Percentiles rank a stretch among this genome's conserved stretches.
Evolutionary conservation across 1,140 invertebrate genomes (phyloP).

Genomic region (Batillaria attramentaria): DNA sequence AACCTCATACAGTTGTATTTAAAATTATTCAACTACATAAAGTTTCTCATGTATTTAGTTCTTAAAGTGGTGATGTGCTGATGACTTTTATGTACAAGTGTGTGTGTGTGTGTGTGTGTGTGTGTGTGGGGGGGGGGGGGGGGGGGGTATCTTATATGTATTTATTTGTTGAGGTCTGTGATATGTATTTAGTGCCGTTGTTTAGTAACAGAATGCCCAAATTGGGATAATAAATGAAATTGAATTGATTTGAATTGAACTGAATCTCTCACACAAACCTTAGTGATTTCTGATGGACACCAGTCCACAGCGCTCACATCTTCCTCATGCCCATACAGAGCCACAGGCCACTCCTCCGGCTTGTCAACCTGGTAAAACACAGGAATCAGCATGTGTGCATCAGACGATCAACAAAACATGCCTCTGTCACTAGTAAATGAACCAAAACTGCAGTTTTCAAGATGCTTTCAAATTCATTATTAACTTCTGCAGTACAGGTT

Average conservation of each 20-base stretch:
- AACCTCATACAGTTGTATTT: too few relatives aligned
- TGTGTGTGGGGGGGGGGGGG: too few relatives aligned
- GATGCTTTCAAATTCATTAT: not conserved
- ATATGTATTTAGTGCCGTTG: not conserved
- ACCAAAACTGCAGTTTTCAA: not conserved
- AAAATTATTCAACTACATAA: not conserved
- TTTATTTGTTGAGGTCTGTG: too few relatives aligned
- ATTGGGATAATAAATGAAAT: too few relatives aligned
- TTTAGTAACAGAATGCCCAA: not conserved
- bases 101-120: not conserved
- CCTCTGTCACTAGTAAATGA: not conserved
- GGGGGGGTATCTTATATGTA: too few relatives aligned
- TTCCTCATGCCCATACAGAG: not conserved
- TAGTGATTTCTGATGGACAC: not conserved
- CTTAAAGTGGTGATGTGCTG: too few relatives aligned
- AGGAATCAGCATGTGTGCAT: not conserved
- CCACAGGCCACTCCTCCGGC: not conserved
- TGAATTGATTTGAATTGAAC: not conserved
- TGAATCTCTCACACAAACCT: not conserved
- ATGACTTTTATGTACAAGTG: not conserved
- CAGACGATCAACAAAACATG: not conserved
- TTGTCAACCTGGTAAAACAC: conserved; percentile 9
- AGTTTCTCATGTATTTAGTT: not conserved
- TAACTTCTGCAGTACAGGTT: not conserved
- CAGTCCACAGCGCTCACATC: not conserved